Percentiles rank a stretch among this genome's conserved stretches.
Evolutionary conservation across 2,113 vertebrate genomes (phyloP).

Genomic region (Marmota monax): DNA sequence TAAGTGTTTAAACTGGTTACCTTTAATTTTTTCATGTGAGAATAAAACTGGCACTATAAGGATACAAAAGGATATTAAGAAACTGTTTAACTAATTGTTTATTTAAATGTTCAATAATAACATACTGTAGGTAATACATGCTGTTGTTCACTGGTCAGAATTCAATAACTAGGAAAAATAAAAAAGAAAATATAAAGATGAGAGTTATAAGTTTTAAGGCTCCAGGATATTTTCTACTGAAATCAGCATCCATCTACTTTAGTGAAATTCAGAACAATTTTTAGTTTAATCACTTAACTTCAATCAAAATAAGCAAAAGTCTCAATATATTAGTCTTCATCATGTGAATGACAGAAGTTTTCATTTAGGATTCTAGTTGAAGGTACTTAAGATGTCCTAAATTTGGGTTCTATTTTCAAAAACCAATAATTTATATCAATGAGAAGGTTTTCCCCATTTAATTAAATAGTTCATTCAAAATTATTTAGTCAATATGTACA

Average conservation of each 20-base stretch:
- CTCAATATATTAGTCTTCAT: neutral
- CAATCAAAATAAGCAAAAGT: slow-evolving; percentile 37
- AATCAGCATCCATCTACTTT: neutral
- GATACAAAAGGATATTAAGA: neutral
- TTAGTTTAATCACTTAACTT: slow-evolving; percentile 50
- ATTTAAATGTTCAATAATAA: slow-evolving; percentile 9
- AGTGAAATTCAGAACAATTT: neutral
- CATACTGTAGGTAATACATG: neutral
- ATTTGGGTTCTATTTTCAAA: slow-evolving; percentile 48
- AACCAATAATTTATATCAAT: neutral
- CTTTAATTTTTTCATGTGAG: neutral
- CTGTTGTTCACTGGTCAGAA: neutral
- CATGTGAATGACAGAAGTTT: neutral
- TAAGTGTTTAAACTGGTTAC: neutral
- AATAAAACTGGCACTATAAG: neutral
- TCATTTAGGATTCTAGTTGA: slow-evolving; percentile 30
- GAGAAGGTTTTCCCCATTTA: slow-evolving; percentile 13
- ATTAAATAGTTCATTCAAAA: slow-evolving; percentile 28
- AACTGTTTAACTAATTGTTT: neutral
- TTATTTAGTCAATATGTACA: neutral
- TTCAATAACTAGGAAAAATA: neutral
- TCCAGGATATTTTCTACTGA: neutral
- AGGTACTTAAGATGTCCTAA: slow-evolving; percentile 29
- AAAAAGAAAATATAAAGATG: neutral
- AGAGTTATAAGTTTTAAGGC: neutral